These are phyloP conservation scores for Schizopygopsis malacanthus DNA, from an alignment of 2,797 vertebrate genomes.

Conservation along the genomic window DNA sequence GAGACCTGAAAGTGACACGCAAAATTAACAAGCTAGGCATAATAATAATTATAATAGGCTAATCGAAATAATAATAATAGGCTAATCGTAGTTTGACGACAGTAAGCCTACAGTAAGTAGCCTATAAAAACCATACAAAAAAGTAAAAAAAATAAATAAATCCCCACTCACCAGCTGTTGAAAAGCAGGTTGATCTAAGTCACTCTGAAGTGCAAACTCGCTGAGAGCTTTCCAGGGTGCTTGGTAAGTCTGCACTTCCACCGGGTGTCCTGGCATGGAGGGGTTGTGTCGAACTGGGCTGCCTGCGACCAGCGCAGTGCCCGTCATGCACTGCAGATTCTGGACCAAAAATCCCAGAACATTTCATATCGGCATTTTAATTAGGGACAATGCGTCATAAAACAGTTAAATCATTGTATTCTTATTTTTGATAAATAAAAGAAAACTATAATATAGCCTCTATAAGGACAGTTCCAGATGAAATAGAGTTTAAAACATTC, in stretches of 20 bases:
- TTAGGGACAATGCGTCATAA: neutral
- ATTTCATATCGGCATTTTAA: neutral
- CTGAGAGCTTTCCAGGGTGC: constrained; percentile 95
- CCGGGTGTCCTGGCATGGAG: constrained; percentile 86
- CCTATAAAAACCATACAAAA: neutral
- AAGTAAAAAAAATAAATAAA: too few species aligned
- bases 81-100: neutral
- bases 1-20: constrained; percentile 82
- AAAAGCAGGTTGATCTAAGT: constrained; percentile 93
- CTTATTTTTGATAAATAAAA: neutral
- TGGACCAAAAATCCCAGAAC: constrained; percentile 58
- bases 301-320: constrained; percentile 91
- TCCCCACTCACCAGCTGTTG: constrained; percentile 87
- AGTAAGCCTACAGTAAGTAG: neutral
- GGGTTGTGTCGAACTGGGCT: constrained; percentile 92
- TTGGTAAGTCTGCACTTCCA: constrained; percentile 94
- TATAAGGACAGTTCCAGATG: neutral
- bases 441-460: neutral
- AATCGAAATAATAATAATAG: too few species aligned
- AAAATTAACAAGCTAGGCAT: neutral
- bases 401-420: neutral
- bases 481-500: constrained; percentile 5
- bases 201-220: constrained; percentile 93
- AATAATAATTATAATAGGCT: neutral
- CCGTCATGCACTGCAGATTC: constrained; percentile 94